A percentile compares a stretch with the other conserved stretches of the same genome.
Conservation (phyloP, 2,797 vertebrate genomes). For the Sebastes kiyomatsui region DNA sequence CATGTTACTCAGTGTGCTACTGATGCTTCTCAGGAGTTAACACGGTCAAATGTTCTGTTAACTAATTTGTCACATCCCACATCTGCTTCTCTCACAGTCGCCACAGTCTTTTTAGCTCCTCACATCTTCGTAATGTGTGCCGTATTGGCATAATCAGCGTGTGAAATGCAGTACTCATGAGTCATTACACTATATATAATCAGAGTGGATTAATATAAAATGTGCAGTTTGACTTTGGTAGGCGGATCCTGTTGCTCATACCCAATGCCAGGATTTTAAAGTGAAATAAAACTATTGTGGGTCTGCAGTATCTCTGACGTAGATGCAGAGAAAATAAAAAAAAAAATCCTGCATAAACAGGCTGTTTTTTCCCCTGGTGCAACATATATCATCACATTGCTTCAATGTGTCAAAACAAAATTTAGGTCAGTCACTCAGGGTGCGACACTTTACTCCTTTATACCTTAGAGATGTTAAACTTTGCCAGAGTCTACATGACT, state of each 20-base stretch:
- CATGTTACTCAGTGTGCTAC: neutral
- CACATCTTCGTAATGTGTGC: neutral
- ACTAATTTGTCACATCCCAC: neutral
- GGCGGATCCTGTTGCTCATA: neutral
- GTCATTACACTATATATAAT: neutral
- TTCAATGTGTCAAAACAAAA: constrained; percentile 9
- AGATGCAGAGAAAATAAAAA: neutral
- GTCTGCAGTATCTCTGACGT: neutral
- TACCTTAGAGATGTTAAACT: constrained; percentile 3
- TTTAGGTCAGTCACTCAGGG: constrained; percentile 28
- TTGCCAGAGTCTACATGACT: neutral
- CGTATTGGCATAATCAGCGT: neutral
- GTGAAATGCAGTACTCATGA: neutral
- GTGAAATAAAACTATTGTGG: neutral
- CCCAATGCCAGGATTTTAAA: neutral
- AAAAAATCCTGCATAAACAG: neutral
- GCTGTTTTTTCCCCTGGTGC: constrained; percentile 4
- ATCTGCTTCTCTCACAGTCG: neutral
- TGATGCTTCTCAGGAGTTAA: neutral
- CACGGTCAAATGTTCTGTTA: neutral
- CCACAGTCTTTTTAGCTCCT: neutral
- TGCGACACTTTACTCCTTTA: constrained; percentile 20
- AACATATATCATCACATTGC: constrained; percentile 19
- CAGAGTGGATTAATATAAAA: neutral
- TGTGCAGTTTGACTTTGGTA: neutral